Evolutionary conservation across 1,140 invertebrate species (phyloP).

Genomic region (Drosophila sp.): DNA sequence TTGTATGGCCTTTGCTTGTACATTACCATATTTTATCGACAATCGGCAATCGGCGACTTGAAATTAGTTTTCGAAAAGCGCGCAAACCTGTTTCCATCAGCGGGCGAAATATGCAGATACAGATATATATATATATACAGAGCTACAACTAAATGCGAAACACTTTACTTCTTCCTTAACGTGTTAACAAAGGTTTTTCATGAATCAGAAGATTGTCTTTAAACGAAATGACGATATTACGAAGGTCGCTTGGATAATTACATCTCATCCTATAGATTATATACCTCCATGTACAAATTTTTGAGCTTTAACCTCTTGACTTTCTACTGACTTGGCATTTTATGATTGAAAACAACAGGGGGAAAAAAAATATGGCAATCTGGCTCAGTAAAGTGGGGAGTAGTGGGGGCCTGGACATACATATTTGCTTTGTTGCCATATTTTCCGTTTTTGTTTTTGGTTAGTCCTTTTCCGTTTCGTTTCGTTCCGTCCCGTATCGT

Average conservation of each 20-base stretch:
- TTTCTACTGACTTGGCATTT: no score
- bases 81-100: slow-evolving; percentile 50
- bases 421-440: slow-evolving; percentile 52
- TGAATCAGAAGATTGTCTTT: no score
- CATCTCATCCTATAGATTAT: no score
- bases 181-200: no score
- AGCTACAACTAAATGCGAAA: neutral
- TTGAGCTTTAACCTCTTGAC: no score
- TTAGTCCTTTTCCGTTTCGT: neutral
- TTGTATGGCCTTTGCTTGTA: slow-evolving; percentile 22
- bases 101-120: slow-evolving; percentile 24
- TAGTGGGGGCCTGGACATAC: slow-evolving; percentile 2
- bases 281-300: no score
- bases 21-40: slow-evolving; percentile 23
- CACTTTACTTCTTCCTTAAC: no score
- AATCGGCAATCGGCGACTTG: slow-evolving; percentile 20
- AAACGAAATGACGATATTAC: no score
- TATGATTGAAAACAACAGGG: slow-evolving; percentile 31
- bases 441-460: neutral
- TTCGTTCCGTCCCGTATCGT: neutral
- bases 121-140: neutral
- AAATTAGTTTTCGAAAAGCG: slow-evolving; percentile 57
- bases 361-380: no score
- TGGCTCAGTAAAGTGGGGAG: no score
- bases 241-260: no score